Evolutionary conservation across 1,140 invertebrate genomes (phyloP), one percentile per base, ranked within the genome.

Genomic region (Lepidotrigona ventralis): DNA sequence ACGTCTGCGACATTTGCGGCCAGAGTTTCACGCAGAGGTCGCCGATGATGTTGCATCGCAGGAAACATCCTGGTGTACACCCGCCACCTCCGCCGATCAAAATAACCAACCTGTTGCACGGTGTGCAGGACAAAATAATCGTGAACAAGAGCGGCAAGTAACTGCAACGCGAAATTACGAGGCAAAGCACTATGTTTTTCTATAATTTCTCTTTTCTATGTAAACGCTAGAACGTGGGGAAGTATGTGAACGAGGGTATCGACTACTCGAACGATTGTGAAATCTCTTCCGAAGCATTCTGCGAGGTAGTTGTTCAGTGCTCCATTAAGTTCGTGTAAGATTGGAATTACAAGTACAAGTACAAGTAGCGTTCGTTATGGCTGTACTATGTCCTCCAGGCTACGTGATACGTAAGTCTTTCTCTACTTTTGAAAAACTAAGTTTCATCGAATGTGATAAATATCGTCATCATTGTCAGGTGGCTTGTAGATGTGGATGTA

Each of bases 11-110:
- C 53, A 92, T 94, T 1, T 95, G 95, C 79, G 93, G 93, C 0
- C 92, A 93, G 70, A 93, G 91, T 26, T 95, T 95, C 82, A 94
- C 94, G 1, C 94, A 95, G 80, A 90, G 93, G 4, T 94, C 93
- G 9, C 93, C 93, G 6, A 93, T 95, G 86, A 93, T 94, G 89
- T 87, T 94, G 19, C 95, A 95, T 70, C 88, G 92, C 29, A 92
- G 92, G 51, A 93, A 94, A 54, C 95, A 95, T 86, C 96, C 96
- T 2, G 95, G 95, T 1, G 89, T 93, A 14, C 91, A 94, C 89
- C 93, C 94, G 8, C 89, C 91, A 3, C 92, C 92, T 0, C 92
- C 91, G 2, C 93, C 93, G 0, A 92, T 93, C 11, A 93, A 91
- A 83, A 93, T 93, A 8, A 93, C 92, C 0, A 92, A 92, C 79